These are phyloP conservation scores for Noctua fimbriata DNA, from an alignment of 2,888 invertebrate genomes.

Conservation along the genomic window DNA sequence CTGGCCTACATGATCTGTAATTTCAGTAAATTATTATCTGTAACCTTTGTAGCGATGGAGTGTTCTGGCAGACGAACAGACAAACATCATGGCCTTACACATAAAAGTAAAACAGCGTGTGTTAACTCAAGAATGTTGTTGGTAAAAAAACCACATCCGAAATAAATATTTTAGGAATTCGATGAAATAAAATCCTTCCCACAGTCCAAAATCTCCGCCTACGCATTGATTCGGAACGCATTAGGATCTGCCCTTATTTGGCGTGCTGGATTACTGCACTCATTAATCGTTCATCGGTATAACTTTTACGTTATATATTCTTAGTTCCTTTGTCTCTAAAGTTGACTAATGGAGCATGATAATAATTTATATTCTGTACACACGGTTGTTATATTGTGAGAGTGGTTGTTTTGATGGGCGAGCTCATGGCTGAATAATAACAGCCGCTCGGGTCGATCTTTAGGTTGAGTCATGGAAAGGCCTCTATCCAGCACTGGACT, in stretches of 20 bases:
- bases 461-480: neutral
- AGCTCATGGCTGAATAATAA: neutral
- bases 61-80: neutral
- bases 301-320: neutral
- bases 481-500: neutral
- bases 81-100: neutral
- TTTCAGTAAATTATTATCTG: no score
- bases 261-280: conserved; percentile 73
- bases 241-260: conserved; percentile 77
- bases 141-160: conserved; percentile 53
- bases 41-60: neutral
- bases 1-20: no score
- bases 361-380: neutral
- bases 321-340: conserved; percentile 35
- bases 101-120: neutral
- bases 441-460: neutral
- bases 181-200: conserved; percentile 63
- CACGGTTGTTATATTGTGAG: neutral
- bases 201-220: conserved; percentile 77
- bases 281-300: conserved; percentile 49
- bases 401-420: no score
- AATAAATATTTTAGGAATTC: conserved; percentile 11
- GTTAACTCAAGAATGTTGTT: neutral
- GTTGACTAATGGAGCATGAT: neutral
- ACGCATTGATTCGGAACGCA: conserved; percentile 72